Percentiles rank a stretch among this genome's conserved stretches.
phyloP scores from a whole-genome alignment of 2,797 vertebrate species.

The Aselliscus stoliczkanus region DNA sequence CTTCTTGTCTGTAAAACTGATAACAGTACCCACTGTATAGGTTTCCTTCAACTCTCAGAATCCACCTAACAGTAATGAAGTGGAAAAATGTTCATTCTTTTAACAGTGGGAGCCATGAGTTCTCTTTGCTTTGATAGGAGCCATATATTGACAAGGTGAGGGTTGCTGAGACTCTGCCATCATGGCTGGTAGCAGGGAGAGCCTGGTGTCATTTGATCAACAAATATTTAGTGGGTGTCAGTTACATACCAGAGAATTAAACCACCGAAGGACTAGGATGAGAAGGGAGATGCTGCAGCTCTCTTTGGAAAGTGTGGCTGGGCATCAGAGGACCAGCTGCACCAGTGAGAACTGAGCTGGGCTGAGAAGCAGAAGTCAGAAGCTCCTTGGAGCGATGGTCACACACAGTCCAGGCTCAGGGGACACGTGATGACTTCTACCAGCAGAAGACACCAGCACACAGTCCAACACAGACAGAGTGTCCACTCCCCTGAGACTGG shows the following conservation, averaged over 20 bases:
- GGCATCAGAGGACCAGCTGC: not conserved
- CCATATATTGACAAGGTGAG: not conserved
- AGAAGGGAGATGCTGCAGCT: not conserved
- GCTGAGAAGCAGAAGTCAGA: not conserved
- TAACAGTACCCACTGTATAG: not conserved
- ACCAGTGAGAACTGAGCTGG: not conserved
- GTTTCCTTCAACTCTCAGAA: not conserved
- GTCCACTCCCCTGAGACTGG: not conserved
- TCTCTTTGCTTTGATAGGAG: not conserved
- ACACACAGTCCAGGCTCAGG: fast-evolving
- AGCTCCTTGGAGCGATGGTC: not conserved
- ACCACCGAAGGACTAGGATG: too few relatives aligned
- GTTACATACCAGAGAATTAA: not conserved
- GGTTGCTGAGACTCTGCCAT: not conserved
- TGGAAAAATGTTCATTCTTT: not conserved
- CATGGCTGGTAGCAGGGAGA: not conserved
- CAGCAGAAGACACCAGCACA: too few relatives aligned
- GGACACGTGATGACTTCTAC: fast-evolving
- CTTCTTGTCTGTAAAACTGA: not conserved
- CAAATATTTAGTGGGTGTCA: too few relatives aligned
- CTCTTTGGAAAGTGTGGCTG: not conserved
- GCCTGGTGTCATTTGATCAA: not conserved
- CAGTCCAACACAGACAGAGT: fast-evolving
- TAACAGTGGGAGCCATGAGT: not conserved
- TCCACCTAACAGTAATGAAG: not conserved